Conservation (phyloP, 2,113 vertebrate species). For the Oriolus oriolus region DNA sequence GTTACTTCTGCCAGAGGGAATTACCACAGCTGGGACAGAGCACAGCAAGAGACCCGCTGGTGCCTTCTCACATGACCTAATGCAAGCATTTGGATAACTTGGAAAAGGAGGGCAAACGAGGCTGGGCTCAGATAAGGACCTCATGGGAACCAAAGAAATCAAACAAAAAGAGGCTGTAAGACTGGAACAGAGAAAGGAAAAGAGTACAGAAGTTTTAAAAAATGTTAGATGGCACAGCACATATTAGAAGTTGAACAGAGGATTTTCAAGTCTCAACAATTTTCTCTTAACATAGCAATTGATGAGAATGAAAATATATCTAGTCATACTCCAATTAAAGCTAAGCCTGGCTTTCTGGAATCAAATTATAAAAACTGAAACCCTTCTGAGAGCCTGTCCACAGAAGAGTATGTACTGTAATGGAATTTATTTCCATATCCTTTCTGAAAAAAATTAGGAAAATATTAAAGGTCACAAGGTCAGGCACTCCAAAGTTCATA, state of each 20-base stretch:
- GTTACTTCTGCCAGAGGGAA: neutral
- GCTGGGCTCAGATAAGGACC: neutral
- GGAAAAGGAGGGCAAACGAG: neutral
- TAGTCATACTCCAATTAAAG: neutral
- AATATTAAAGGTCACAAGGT: neutral
- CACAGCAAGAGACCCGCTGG: neutral
- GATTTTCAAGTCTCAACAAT: neutral
- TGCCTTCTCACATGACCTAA: neutral
- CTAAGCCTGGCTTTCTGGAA: neutral
- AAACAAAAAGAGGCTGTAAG: neutral
- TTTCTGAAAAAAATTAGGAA: neutral
- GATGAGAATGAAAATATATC: neutral
- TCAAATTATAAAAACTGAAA: neutral
- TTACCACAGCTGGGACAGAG: neutral
- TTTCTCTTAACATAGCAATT: neutral
- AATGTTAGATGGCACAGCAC: neutral
- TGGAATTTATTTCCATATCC: neutral
- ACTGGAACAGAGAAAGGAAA: neutral
- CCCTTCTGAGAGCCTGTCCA: neutral
- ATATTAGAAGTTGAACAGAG: neutral
- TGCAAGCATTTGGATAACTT: neutral
- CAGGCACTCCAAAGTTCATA: neutral
- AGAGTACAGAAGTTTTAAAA: neutral
- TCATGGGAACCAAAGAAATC: neutral
- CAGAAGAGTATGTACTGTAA: neutral